Evolutionary conservation across 2,797 vertebrate genomes (phyloP), one percentile per base, ranked within the genome.

Genomic region (Silurus aristotelis): DNA sequence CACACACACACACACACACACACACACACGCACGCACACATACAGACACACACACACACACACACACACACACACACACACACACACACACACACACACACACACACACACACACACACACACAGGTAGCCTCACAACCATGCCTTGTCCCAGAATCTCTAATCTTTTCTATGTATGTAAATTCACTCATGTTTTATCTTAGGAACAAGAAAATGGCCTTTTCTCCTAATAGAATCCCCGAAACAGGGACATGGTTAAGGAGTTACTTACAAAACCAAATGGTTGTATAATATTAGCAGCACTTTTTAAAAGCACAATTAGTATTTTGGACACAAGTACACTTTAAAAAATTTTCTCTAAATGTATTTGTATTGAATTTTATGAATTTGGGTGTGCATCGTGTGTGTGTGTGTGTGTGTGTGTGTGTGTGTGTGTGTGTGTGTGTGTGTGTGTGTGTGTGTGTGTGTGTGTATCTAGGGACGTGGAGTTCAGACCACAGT

Each of bases 401-500:
- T 73, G 76, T 56, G 55, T 84, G 82, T 84, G 64, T 86, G 72
- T 67, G 66, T 48, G 52, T 80, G 58, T 83, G 70, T 84, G 10
- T 75, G 77, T 52, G 48, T 85, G 80, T 83, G 66, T 86, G 82
- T 63, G 60, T 66, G 55, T 80, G 76, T 84, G 72, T 91, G 68
- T 64, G 61, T 80, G 75, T 81, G 72, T 84, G 67, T 83, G 78
- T 85, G 78, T 56, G 83, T 86, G 83, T 86, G 81, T 81, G 82
- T 71, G 83, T 46, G 56, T 86, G n/a, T 73, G 60, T 90, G 89
- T 91, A 31, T 77, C 56, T n/a, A 73, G 87, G 79, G 91, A 92
- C 66, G 89, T 91, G 55, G 89, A 90, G 90, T 93, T 93, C 92
- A 93, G 92, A 91, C 86, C 87, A 89, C 88, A 91, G 92, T 94